Evolutionary conservation across 2,888 invertebrate species (phyloP).

Genomic region (Morinoia aosen): DNA sequence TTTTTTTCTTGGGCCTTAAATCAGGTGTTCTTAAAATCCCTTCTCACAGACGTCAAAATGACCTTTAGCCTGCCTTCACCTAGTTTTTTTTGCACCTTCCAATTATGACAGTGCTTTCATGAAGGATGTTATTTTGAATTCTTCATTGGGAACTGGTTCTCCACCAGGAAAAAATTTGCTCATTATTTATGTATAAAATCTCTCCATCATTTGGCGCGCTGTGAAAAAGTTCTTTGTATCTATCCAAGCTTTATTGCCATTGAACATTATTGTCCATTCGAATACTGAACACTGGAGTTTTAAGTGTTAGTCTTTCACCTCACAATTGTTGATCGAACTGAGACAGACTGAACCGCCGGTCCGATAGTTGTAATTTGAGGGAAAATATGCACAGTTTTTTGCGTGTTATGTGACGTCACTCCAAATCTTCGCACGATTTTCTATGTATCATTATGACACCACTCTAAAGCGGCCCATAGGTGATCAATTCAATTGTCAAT

Average conservation of each 20-base stretch:
- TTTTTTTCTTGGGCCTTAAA: no score
- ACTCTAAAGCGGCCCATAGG: no score
- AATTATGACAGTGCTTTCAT: background rate
- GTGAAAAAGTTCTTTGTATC: background rate
- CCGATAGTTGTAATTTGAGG: background rate
- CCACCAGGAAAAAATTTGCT: background rate
- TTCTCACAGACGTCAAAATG: no score
- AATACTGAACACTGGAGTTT: background rate
- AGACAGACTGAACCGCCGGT: background rate
- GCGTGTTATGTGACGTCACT: no score
- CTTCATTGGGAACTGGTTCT: background rate
- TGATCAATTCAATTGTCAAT: no score
- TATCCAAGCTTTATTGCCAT: background rate
- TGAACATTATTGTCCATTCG: background rate
- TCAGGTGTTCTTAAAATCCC: no score
- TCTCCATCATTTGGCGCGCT: no score
- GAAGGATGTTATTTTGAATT: background rate
- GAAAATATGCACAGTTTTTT: background rate
- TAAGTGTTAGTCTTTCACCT: background rate
- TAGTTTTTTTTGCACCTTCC: no score
- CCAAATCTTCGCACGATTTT: no score
- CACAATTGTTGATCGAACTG: background rate
- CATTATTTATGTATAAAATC: background rate
- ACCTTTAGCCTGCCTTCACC: no score
- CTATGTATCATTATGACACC: no score